Percentiles rank a stretch among this genome's conserved stretches.
Conservation (phyloP, 2,113 vertebrate species). For the Pipra filicauda region DNA sequence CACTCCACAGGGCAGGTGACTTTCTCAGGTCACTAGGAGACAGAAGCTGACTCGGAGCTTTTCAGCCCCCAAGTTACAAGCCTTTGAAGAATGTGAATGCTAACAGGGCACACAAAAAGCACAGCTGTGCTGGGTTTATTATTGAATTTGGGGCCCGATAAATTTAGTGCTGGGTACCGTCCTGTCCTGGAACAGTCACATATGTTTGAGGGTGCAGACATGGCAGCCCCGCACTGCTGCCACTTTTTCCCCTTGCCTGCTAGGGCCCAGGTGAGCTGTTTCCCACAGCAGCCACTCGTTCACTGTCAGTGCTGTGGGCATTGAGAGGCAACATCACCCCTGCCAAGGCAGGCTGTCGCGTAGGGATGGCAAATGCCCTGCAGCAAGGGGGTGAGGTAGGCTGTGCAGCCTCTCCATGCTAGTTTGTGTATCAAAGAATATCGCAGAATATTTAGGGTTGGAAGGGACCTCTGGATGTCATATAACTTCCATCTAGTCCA, state of each 20-base stretch:
- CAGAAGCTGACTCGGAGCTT: background rate
- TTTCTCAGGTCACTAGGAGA: background rate
- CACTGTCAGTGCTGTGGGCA: fast-evolving
- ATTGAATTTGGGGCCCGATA: background rate
- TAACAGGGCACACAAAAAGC: background rate
- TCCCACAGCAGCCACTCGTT: fast-evolving
- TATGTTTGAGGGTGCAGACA: fast-evolving
- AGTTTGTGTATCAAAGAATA: background rate
- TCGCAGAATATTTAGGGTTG: background rate
- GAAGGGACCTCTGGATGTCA: background rate
- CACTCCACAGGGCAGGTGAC: fast-evolving
- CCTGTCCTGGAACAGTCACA: background rate
- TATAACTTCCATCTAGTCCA: background rate
- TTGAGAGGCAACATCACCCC: fast-evolving
- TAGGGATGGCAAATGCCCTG: fast-evolving
- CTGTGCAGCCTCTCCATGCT: fast-evolving
- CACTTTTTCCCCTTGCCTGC: fast-evolving
- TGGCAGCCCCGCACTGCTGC: fast-evolving
- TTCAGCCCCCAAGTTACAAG: background rate
- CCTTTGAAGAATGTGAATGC: background rate
- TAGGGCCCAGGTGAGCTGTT: fast-evolving
- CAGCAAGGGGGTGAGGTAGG: too few species aligned
- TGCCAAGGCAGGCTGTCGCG: fast-evolving
- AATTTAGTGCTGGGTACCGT: background rate
- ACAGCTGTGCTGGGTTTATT: background rate